phyloP scores from a whole-genome alignment of 2,797 vertebrate genomes.

The Oreonectes daqikongensis region DNA sequence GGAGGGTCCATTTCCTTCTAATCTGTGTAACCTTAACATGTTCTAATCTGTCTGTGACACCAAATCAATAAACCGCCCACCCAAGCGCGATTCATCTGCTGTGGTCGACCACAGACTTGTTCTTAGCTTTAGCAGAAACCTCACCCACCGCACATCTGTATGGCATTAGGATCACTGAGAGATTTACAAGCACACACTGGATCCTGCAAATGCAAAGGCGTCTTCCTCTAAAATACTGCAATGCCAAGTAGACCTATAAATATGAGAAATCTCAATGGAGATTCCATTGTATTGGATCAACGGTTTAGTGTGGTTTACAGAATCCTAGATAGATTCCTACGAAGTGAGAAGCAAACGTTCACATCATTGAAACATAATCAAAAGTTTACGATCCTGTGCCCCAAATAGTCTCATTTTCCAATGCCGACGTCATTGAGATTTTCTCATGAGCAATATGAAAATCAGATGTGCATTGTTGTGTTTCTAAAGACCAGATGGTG shows the following conservation, averaged over 20 bases:
- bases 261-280: slow-evolving; percentile 10
- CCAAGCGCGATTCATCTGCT: slow-evolving; percentile 61
- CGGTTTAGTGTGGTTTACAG: not conserved
- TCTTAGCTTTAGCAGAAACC: slow-evolving; percentile 52
- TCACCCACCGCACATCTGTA: slow-evolving; percentile 65
- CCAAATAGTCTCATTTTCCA: slow-evolving; percentile 3
- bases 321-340: slow-evolving; percentile 2
- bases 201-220: slow-evolving; percentile 49
- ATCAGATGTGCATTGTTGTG: slow-evolving; percentile 19
- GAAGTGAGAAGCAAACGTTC: not conserved
- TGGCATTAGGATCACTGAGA: slow-evolving; percentile 60
- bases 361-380: not conserved
- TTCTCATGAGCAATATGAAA: slow-evolving; percentile 9
- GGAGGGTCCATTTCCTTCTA: slow-evolving; percentile 60
- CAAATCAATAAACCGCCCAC: slow-evolving; percentile 71
- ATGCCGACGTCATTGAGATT: slow-evolving; percentile 22
- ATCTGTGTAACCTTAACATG: slow-evolving; percentile 63
- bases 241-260: slow-evolving; percentile 11
- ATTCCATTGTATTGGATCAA: not conserved
- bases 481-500: slow-evolving; percentile 25
- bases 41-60: slow-evolving; percentile 69
- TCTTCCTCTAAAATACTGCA: slow-evolving; percentile 34
- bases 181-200: slow-evolving; percentile 65
- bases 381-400: not conserved
- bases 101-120: slow-evolving; percentile 50